Evolutionary conservation across 1,140 invertebrate genomes (phyloP), one percentile per base, ranked within the genome.

Genomic region (Eumaeus atala): DNA sequence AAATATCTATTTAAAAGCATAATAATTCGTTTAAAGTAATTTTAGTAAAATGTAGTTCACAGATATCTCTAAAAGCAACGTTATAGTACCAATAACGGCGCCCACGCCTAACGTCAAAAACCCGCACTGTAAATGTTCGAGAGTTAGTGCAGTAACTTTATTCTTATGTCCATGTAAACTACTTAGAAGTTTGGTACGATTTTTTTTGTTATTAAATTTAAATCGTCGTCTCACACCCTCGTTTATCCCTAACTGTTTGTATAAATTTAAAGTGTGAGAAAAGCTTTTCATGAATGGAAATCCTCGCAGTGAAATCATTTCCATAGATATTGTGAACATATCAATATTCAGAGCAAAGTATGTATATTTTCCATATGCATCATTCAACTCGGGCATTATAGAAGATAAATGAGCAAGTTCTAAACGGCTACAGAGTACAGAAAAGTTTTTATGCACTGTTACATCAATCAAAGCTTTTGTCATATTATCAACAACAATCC

Each of bases 301-400:
- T 11, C 89, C 89, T 48, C 74, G 80, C 53, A 84, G 73, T 57
- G 84, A 77, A 21, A 89, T 75, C 67, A 89, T 84, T 66, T 90
- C 89, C 48, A 89, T 49, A 12, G 89, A 84, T 10, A 89, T 89
- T 6, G 77, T 74, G 50, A 90, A 89, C 5, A 89, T 76, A 56
- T 87, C 80, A 0, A 61, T 11, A 2, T 75, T 67, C 58, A 80
- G 89, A 0, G 80, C 66, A 54, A 84, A 80, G 44, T 87, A 87
- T 8, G 65, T 75, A 28, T 67, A 61, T 12, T 67, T 61, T 18
- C 82, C 87, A 10, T 66, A 69, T 35, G 54, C 44, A 9, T 75
- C 67, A 51, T 72, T 79, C 0, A 90, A 76, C 33, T 77, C 74
- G 3, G 64, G 58, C 21, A 87, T 61, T 40, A 77, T 78, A 0